Conservation (phyloP, 2,888 invertebrate genomes). For the Hoplodrina blanda region DNA sequence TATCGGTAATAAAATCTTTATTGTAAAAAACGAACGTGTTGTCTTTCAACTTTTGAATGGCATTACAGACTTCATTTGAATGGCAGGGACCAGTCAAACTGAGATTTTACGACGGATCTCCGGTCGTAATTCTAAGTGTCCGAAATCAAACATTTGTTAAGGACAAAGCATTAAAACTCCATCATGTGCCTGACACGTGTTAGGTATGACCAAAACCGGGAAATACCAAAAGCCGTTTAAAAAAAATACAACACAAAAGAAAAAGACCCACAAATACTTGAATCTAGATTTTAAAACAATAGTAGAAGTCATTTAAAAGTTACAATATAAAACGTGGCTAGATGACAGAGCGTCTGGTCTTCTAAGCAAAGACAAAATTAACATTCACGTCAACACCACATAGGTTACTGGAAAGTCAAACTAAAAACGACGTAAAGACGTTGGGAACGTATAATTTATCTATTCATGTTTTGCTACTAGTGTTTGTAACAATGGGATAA, state of each 20-base stretch:
- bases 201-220: background rate
- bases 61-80: background rate
- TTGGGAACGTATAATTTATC: slow-evolving; percentile 7
- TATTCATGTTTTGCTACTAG: slow-evolving; percentile 14
- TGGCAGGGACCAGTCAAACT: slow-evolving; percentile 5
- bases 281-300: slow-evolving; percentile 16
- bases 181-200: slow-evolving; percentile 19
- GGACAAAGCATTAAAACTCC: slow-evolving; percentile 1
- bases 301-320: slow-evolving; percentile 19
- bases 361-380: slow-evolving; percentile 53
- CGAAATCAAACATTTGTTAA: background rate
- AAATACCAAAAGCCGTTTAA: slow-evolving; percentile 2
- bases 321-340: slow-evolving; percentile 28
- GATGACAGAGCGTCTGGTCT: slow-evolving; percentile 26
- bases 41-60: slow-evolving; percentile 13
- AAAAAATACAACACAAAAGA: background rate
- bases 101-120: slow-evolving; percentile 8
- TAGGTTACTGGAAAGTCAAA: slow-evolving; percentile 65
- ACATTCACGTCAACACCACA: slow-evolving; percentile 50
- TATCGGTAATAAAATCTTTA: slow-evolving; percentile 30
- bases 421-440: slow-evolving; percentile 30
- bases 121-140: slow-evolving; percentile 11
- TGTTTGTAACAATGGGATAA: slow-evolving; percentile 9
- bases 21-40: slow-evolving; percentile 3
- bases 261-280: slow-evolving; percentile 18